A percentile compares a stretch with the other conserved stretches of the same genome.
These are phyloP conservation scores for Centruroides sculpturatus DNA, from an alignment of 1,140 invertebrate genomes.

Conservation along the genomic window DNA sequence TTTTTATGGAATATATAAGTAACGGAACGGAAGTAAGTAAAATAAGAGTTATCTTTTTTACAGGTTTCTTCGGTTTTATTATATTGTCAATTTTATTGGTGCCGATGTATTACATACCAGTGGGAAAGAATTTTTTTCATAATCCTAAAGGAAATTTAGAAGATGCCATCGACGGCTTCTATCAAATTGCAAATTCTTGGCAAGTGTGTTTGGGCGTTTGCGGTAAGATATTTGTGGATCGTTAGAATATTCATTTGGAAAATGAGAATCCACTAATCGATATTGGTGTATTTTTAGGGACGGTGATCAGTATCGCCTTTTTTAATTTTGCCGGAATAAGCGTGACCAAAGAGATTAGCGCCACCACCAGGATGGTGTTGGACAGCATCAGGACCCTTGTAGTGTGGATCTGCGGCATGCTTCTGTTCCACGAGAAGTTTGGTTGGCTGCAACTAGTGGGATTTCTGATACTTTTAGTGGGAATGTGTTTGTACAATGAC, in stretches of 20 bases:
- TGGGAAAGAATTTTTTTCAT: slow-evolving; percentile 51
- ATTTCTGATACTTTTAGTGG: slow-evolving; percentile 51
- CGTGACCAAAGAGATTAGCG: slow-evolving; percentile 86
- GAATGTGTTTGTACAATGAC: slow-evolving; percentile 65
- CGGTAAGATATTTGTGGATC: slow-evolving; percentile 34
- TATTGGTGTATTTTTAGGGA: slow-evolving; percentile 37
- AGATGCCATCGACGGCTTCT: slow-evolving; percentile 65
- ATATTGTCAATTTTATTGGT: slow-evolving; percentile 57
- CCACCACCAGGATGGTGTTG: slow-evolving; percentile 81
- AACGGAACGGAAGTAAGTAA: no score
- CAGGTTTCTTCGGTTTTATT: slow-evolving; percentile 67
- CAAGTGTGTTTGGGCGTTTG: slow-evolving; percentile 45
- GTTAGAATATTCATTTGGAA: no score
- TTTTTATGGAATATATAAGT: no score
- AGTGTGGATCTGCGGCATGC: slow-evolving; percentile 69
- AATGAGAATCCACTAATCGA: no score
- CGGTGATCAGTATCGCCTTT: slow-evolving; percentile 83
- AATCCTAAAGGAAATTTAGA: slow-evolving; percentile 67
- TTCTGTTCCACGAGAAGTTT: slow-evolving; percentile 29
- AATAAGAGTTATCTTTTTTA: slow-evolving; percentile 4
- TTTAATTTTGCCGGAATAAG: slow-evolving; percentile 93
- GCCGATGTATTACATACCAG: slow-evolving; percentile 70
- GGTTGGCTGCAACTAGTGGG: slow-evolving; percentile 45
- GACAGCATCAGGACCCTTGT: slow-evolving; percentile 78
- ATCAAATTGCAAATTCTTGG: slow-evolving; percentile 57